A percentile compares a stretch with the other conserved stretches of the same genome.
Evolutionary conservation across 2,113 vertebrate genomes (phyloP).

Genomic region (Ursus arctos): DNA sequence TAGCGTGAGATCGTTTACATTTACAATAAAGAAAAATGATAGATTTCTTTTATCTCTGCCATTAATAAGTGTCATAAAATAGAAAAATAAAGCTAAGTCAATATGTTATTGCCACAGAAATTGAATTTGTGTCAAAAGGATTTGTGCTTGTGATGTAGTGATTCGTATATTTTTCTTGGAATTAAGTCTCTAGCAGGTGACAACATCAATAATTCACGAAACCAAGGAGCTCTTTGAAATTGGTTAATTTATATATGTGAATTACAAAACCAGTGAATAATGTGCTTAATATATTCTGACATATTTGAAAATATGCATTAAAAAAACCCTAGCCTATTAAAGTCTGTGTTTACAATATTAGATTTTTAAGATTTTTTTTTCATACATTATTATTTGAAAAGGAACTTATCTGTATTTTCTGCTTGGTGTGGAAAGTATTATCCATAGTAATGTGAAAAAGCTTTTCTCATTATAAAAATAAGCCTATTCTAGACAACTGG

Average conservation of each 20-base stretch:
- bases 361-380: slow-evolving; percentile 58
- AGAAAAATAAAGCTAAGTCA: slow-evolving; percentile 83
- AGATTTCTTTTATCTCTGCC: slow-evolving; percentile 76
- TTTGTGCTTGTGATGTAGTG: slow-evolving; percentile 83
- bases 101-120: slow-evolving; percentile 83
- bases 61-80: slow-evolving; percentile 83
- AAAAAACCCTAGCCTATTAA: slow-evolving; percentile 53
- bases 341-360: slow-evolving; percentile 17
- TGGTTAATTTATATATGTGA: slow-evolving; percentile 81
- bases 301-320: slow-evolving; percentile 60
- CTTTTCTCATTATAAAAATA: slow-evolving; percentile 15
- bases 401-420: slow-evolving; percentile 65
- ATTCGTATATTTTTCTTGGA: slow-evolving; percentile 84
- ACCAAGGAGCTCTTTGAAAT: slow-evolving; percentile 78
- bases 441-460: slow-evolving; percentile 47
- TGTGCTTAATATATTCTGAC: slow-evolving; percentile 69
- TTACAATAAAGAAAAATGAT: slow-evolving; percentile 76
- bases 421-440: slow-evolving; percentile 53
- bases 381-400: slow-evolving; percentile 64
- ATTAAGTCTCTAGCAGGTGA: slow-evolving; percentile 84
- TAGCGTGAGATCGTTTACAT: slow-evolving; percentile 59
- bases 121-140: slow-evolving; percentile 86
- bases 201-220: slow-evolving; percentile 85
- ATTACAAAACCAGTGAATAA: slow-evolving; percentile 77
- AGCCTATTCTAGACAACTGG: background rate